Percentiles rank a stretch among this genome's conserved stretches.
Evolutionary conservation across 2,113 vertebrate species (phyloP).

Genomic region (Macroglossus sobrinus): DNA sequence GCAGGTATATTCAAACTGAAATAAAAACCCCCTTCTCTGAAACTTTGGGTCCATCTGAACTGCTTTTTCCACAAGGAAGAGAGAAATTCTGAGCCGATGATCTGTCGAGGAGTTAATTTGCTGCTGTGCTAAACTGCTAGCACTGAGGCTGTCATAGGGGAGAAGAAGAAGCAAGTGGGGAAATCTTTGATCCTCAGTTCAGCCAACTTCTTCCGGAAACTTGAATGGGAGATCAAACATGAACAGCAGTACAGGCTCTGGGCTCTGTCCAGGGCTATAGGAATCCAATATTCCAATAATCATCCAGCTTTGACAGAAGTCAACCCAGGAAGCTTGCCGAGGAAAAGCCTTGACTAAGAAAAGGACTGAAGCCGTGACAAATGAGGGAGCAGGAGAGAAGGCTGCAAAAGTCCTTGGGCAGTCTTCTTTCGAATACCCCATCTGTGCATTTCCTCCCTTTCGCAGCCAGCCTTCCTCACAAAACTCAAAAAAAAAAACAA

Average conservation of each 20-base stretch:
- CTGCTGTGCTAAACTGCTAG: slow-evolving; percentile 9
- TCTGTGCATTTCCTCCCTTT: background rate
- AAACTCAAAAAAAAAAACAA: background rate
- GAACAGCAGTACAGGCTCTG: slow-evolving; percentile 66
- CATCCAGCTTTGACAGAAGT: slow-evolving; percentile 66
- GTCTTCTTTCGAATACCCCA: background rate
- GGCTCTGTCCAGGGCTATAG: slow-evolving; percentile 67
- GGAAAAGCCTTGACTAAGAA: slow-evolving; percentile 54
- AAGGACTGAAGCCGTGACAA: slow-evolving; percentile 62
- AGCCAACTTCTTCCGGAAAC: slow-evolving; percentile 74
- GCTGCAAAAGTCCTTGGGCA: background rate
- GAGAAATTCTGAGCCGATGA: slow-evolving; percentile 64
- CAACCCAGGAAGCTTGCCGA: slow-evolving; percentile 72
- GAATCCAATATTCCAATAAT: slow-evolving; percentile 80
- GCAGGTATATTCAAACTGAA: slow-evolving; percentile 42
- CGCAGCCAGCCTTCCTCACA: background rate
- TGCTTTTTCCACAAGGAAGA: slow-evolving; percentile 24
- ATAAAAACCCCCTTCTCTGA: background rate
- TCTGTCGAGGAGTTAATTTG: slow-evolving; percentile 67
- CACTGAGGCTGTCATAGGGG: slow-evolving; percentile 71
- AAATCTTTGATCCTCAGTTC: slow-evolving; percentile 81
- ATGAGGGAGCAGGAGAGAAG: background rate
- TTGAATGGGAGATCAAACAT: slow-evolving; percentile 81
- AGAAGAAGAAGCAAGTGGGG: slow-evolving; percentile 69
- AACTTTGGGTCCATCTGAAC: background rate